Base-by-base conservation (phyloP, 2,888 invertebrate species). In the Ornithoptera alexandrae region DNA sequence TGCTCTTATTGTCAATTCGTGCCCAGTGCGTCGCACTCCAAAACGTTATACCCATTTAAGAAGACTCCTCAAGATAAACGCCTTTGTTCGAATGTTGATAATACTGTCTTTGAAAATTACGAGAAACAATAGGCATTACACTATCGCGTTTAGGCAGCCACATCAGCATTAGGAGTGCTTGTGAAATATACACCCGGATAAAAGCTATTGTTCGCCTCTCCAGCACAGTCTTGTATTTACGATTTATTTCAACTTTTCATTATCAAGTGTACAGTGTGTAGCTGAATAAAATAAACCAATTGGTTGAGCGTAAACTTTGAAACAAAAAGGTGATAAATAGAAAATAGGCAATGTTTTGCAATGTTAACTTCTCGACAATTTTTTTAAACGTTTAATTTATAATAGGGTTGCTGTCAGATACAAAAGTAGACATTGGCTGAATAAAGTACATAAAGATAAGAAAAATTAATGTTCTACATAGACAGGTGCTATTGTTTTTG, bases 1-100 rank as follows among this genome's bases (percentile, higher is more conserved):
- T 92, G 90, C 88, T 90, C 92, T 92, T 90, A 91, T 90, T 92
- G 91, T 90, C 90, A 89, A 89, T 87, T 90, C 90, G 90, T 91
- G 89, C 88, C 88, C 84, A 83, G 84, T 89, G 88, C 87, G 88
- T 89, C 84, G 81, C 83, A 81, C 81, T 84, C 79, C 78, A 82
- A 84, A 83, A 83, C 83, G 80, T 83, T 85, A 83, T 84, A 82
- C 80, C 81, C 81, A 81, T 85, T 87, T 85, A 81, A 82, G 85
- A 85, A 80, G 79, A 79, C 80, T 80, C 77, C 72, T 75, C 72
- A 72, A 81, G 82, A 82, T 83, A 85, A 83, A 83, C 80, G 79
- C 80, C 81, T 83, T 82, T 82, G 81, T 83, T 81, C 78, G 72
- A 78, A 78, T 80, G 80, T 79, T 83, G 82, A 81, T 83, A 75